These are phyloP conservation scores for Pelobates fuscus DNA, from an alignment of 2,113 vertebrate genomes.

Conservation along the genomic window DNA sequence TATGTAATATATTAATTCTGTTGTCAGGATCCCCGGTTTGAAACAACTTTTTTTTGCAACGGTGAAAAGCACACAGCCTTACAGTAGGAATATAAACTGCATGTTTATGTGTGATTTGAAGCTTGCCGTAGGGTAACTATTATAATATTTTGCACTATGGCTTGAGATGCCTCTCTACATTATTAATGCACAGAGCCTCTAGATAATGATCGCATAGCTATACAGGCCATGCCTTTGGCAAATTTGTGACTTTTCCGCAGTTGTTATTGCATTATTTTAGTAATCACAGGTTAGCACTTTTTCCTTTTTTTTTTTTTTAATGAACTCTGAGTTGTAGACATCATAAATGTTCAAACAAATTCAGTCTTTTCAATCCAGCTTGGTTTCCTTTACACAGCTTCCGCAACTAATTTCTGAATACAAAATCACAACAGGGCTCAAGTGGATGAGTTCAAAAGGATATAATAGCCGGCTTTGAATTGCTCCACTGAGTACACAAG, in stretches of 20 bases:
- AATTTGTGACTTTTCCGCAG: constrained; percentile 7
- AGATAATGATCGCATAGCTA: constrained; percentile 39
- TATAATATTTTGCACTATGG: constrained; percentile 29
- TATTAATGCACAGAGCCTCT: constrained; percentile 43
- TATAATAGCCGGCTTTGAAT: constrained; percentile 29
- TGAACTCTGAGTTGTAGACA: constrained; percentile 17
- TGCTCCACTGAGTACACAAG: not conserved
- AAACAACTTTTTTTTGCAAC: too few species aligned
- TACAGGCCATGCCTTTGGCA: constrained; percentile 29
- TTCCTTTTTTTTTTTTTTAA: constrained; percentile 11
- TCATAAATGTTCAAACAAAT: constrained; percentile 11
- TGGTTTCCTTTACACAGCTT: not conserved
- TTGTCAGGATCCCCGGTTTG: too few species aligned
- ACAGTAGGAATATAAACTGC: not conserved
- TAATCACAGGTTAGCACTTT: not conserved
- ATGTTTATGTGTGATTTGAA: constrained; percentile 12
- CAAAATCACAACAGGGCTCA: constrained; percentile 23
- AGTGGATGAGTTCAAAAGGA: constrained; percentile 30
- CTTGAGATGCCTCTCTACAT: constrained; percentile 27
- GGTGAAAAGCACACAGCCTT: not conserved
- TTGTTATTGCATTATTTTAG: constrained; percentile 23
- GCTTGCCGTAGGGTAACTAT: constrained; percentile 28
- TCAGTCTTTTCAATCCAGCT: not conserved
- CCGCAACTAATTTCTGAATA: constrained; percentile 26
- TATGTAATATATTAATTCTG: too few species aligned